phyloP scores from a whole-genome alignment of 2,888 invertebrate species.

The Anoplius nigerrimus region DNA sequence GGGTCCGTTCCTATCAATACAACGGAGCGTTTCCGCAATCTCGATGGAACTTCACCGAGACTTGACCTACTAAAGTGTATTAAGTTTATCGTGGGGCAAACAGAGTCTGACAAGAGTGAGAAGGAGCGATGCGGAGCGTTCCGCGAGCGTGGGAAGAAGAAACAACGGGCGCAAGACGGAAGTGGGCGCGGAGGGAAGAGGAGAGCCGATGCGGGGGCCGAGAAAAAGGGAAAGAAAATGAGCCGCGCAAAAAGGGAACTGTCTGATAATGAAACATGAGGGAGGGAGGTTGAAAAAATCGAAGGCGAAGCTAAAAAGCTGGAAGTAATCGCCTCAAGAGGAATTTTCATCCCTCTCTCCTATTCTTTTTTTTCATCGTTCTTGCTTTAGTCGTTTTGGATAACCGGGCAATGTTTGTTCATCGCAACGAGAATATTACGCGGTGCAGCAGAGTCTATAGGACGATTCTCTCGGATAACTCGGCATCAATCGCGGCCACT shows the following conservation, averaged over 20 bases:
- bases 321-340: neutral
- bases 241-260: neutral
- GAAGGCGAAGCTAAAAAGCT: too few relatives aligned
- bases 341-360: too few relatives aligned
- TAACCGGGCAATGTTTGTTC: constrained; percentile 2
- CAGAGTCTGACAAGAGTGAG: constrained; percentile 15
- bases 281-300: too few relatives aligned
- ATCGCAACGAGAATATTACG: neutral
- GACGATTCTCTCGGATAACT: too few relatives aligned
- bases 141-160: neutral
- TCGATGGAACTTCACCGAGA: constrained; percentile 52
- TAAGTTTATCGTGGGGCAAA: constrained; percentile 50
- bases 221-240: neutral
- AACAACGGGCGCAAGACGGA: neutral
- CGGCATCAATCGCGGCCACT: too few relatives aligned
- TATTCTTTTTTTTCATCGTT: neutral
- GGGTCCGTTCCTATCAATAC: constrained; percentile 20
- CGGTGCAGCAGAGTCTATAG: too few relatives aligned
- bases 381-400: neutral
- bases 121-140: constrained; percentile 11
- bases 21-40: constrained; percentile 45
- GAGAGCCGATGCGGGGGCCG: neutral
- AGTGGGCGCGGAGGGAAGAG: neutral
- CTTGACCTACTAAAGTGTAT: constrained; percentile 54
- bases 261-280: neutral